A percentile compares a stretch with the other conserved stretches of the same genome.
Conservation (phyloP, 2,888 invertebrate genomes). For the Craniophora ligustri region DNA sequence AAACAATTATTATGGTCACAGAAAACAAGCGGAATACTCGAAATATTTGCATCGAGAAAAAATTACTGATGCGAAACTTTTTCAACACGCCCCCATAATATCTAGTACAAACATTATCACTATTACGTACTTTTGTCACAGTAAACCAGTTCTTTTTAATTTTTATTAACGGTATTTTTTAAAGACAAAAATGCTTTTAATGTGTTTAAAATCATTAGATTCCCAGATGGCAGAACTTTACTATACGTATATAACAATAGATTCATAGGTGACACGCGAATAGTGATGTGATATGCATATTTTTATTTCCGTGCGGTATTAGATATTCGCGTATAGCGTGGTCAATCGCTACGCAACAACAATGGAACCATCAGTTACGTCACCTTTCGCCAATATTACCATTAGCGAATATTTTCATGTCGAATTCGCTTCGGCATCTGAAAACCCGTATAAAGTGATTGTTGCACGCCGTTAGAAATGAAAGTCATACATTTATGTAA, state of each 20-base stretch:
- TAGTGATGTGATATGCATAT: not conserved
- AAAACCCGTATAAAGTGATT: slow-evolving; percentile 43
- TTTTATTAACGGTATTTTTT: too few relatives aligned
- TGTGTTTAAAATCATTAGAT: too few relatives aligned
- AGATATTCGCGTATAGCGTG: not conserved
- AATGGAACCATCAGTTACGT: not conserved
- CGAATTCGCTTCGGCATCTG: slow-evolving; percentile 31
- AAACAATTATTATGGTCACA: not conserved
- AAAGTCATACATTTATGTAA: slow-evolving; percentile 66
- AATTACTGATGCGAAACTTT: not conserved
- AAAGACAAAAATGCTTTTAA: too few relatives aligned
- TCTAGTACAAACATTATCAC: too few relatives aligned
- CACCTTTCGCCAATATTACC: not conserved
- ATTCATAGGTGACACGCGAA: too few relatives aligned
- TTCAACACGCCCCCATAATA: not conserved
- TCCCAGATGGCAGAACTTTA: too few relatives aligned
- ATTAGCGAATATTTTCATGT: slow-evolving; percentile 29
- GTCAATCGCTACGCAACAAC: not conserved
- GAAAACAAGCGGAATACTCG: not conserved
- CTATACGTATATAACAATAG: too few relatives aligned
- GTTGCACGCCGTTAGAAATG: slow-evolving; percentile 51
- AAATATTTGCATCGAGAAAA: not conserved
- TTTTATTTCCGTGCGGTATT: not conserved
- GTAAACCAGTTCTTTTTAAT: too few relatives aligned
- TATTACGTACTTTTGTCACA: too few relatives aligned